These are phyloP conservation scores for Pogonus chalceus DNA, from an alignment of 1,140 invertebrate species.

Conservation along the genomic window DNA sequence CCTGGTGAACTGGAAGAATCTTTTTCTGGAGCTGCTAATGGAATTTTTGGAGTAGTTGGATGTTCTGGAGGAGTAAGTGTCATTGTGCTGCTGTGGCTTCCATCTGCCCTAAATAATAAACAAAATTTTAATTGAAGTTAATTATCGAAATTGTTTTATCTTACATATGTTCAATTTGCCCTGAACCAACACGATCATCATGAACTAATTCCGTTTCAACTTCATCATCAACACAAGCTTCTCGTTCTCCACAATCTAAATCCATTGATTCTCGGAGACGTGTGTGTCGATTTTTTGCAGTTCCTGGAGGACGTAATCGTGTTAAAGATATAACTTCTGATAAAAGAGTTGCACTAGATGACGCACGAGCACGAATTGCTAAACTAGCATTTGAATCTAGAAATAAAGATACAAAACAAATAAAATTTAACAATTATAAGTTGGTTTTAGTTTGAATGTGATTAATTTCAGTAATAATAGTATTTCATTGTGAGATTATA, in stretches of 20 bases:
- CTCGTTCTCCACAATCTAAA: too few species aligned
- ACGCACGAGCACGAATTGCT: constrained; percentile 35
- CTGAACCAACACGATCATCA: background rate
- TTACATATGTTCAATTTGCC: background rate
- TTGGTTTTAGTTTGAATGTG: background rate
- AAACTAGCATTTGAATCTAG: constrained; percentile 36
- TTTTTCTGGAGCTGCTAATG: constrained; percentile 26
- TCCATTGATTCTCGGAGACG: constrained; percentile 39
- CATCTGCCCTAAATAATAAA: background rate
- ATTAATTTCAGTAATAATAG: constrained; percentile 12
- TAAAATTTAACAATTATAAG: background rate
- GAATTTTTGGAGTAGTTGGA: constrained; percentile 14
- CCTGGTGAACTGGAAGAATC: constrained; percentile 33
- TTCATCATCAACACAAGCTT: constrained; percentile 27
- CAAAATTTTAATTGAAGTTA: too few species aligned
- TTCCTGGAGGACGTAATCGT: constrained; percentile 36
- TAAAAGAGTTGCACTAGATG: constrained; percentile 48
- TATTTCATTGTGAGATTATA: too few species aligned
- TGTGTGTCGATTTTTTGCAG: constrained; percentile 38
- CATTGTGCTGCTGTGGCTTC: constrained; percentile 23
- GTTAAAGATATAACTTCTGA: constrained; percentile 61
- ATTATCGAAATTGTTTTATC: background rate
- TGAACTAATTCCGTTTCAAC: constrained; percentile 28
- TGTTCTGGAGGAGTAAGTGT: constrained; percentile 27
- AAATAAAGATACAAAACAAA: constrained; percentile 15